These are phyloP conservation scores for Lordiphosa clarofinis DNA, from an alignment of 1,140 invertebrate species.

Conservation along the genomic window DNA sequence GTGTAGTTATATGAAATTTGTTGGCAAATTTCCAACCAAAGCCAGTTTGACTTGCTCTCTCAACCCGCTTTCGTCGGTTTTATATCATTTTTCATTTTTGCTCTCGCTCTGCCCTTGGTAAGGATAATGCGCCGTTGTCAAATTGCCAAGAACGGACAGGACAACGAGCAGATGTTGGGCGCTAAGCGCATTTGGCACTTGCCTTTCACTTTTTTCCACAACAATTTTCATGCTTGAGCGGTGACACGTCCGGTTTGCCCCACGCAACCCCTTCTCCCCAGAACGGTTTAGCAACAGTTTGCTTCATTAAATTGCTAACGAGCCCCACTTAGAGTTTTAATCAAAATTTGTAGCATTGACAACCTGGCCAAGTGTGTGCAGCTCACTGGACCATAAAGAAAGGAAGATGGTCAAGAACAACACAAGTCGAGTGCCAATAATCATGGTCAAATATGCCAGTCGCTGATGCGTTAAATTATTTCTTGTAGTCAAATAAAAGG, in stretches of 20 bases:
- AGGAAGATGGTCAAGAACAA: constrained; percentile 4
- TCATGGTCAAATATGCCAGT: constrained; percentile 41
- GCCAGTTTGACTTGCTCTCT: not conserved
- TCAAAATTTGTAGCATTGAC: constrained; percentile 40
- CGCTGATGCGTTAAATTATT: constrained; percentile 70
- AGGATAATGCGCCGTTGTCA: constrained; percentile 69
- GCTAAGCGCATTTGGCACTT: constrained; percentile 46
- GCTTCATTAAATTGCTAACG: constrained; percentile 52
- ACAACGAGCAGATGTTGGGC: constrained; percentile 50
- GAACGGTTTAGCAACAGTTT: constrained; percentile 39
- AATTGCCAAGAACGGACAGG: constrained; percentile 48
- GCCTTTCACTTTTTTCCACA: constrained; percentile 18
- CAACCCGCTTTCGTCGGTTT: not conserved
- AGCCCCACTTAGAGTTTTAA: constrained; percentile 32
- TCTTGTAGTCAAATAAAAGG: not conserved
- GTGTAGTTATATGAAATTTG: constrained; percentile 25
- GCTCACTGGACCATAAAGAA: constrained; percentile 44
- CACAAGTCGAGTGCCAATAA: constrained; percentile 39
- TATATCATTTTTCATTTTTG: constrained; percentile 41
- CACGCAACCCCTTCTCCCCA: not conserved
- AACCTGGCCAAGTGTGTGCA: constrained; percentile 22
- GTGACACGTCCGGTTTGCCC: constrained; percentile 21
- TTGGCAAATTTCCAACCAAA: constrained; percentile 17
- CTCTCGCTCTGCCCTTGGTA: constrained; percentile 46
- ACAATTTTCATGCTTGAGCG: constrained; percentile 41